These are phyloP conservation scores for Gnathonemus longibarbis DNA, from an alignment of 2,113 vertebrate species.

Conservation along the genomic window DNA sequence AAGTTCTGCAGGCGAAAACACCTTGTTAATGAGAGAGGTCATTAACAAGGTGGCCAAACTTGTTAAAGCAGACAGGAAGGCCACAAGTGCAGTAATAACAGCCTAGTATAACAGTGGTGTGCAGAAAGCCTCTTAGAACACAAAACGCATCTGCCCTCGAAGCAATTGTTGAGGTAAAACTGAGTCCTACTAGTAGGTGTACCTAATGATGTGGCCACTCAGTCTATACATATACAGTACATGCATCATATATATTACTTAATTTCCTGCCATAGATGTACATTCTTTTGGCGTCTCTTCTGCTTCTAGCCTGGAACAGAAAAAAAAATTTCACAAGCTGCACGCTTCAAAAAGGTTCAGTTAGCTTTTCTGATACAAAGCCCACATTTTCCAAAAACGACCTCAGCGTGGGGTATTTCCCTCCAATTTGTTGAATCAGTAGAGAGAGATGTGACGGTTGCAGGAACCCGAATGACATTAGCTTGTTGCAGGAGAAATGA, in stretches of 20 bases:
- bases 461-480: not conserved
- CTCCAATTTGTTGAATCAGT: not conserved
- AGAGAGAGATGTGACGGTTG: not conserved
- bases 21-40: not conserved
- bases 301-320: not conserved
- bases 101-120: not conserved
- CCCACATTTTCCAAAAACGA: not conserved
- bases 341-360: not conserved
- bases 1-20: not conserved
- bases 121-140: not conserved
- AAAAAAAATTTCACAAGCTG: not conserved
- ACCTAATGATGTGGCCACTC: not conserved
- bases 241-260: not conserved
- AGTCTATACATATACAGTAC: not conserved
- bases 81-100: not conserved
- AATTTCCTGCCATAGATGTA: not conserved
- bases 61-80: not conserved
- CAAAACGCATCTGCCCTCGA: not conserved
- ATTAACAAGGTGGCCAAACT: not conserved
- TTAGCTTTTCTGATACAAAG: constrained; percentile 1
- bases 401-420: not conserved
- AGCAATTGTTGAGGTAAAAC: not conserved
- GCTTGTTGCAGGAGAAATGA: not conserved
- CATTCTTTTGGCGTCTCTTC: not conserved
- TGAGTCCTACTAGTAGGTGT: not conserved